These are phyloP conservation scores for Falco rusticolus DNA, from an alignment of 2,797 vertebrate genomes.

Conservation along the genomic window DNA sequence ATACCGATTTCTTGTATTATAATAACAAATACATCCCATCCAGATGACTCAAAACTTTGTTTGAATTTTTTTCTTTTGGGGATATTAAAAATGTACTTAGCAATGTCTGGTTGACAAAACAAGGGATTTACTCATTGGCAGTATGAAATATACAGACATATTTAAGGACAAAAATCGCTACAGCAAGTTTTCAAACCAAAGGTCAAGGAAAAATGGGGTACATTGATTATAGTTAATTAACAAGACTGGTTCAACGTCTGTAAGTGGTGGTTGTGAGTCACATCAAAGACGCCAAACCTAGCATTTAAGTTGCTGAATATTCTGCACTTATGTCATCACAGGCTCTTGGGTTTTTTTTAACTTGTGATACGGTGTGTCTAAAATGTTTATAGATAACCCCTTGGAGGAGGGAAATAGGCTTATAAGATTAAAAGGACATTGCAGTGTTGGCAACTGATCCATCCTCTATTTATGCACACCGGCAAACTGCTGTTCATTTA, in stretches of 20 bases:
- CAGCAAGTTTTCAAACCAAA: background rate
- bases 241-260: background rate
- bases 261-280: background rate
- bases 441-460: background rate
- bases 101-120: slow-evolving; percentile 27
- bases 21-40: slow-evolving; percentile 25
- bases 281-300: background rate
- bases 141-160: slow-evolving; percentile 5
- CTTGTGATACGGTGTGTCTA: background rate
- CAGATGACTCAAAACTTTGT: slow-evolving; percentile 35
- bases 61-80: background rate
- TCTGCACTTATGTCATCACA: background rate
- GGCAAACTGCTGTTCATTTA: background rate
- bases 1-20: background rate
- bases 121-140: background rate
- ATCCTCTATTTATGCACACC: background rate
- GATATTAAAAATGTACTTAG: background rate
- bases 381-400: background rate
- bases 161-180: background rate
- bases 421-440: background rate
- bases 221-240: background rate
- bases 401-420: background rate
- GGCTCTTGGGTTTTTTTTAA: background rate
- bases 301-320: slow-evolving; percentile 20
- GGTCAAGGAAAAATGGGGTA: background rate